Evolutionary conservation across 2,797 vertebrate genomes (phyloP).

Genomic region (Syndactyla subalaris): DNA sequence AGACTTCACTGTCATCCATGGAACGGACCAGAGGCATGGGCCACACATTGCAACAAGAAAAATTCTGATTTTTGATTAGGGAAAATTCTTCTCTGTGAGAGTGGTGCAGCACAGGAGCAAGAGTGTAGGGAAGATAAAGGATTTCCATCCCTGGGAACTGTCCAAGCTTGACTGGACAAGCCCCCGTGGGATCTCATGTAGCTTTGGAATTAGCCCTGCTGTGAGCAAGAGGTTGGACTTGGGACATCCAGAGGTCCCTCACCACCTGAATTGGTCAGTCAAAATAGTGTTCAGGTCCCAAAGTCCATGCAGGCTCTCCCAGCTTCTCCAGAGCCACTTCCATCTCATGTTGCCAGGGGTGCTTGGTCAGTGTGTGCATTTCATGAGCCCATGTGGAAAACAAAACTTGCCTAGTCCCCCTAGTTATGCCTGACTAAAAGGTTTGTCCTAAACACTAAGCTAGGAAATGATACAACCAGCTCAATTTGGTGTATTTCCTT

Average conservation of each 20-base stretch:
- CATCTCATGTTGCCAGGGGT: fast-evolving
- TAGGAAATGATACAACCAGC: neutral
- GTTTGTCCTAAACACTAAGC: neutral
- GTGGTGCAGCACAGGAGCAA: neutral
- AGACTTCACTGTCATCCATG: neutral
- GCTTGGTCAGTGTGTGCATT: neutral
- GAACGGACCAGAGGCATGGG: neutral
- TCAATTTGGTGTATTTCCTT: neutral
- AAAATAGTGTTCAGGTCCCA: neutral
- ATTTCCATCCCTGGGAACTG: neutral
- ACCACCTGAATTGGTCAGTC: neutral
- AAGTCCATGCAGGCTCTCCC: neutral
- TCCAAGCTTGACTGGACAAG: neutral
- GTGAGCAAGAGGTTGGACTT: neutral
- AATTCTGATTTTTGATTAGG: neutral
- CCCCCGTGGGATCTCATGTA: neutral
- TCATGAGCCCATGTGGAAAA: neutral
- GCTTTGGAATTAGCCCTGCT: neutral
- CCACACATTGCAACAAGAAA: neutral
- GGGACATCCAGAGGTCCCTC: neutral
- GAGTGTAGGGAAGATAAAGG: neutral
- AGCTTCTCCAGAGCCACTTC: neutral
- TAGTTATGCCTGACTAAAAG: neutral
- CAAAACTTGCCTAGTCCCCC: neutral
- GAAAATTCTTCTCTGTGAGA: neutral